Percentiles rank a stretch among this genome's conserved stretches.
Evolutionary conservation across 1,140 invertebrate genomes (phyloP).

Genomic region (Xylocopa sonorina): DNA sequence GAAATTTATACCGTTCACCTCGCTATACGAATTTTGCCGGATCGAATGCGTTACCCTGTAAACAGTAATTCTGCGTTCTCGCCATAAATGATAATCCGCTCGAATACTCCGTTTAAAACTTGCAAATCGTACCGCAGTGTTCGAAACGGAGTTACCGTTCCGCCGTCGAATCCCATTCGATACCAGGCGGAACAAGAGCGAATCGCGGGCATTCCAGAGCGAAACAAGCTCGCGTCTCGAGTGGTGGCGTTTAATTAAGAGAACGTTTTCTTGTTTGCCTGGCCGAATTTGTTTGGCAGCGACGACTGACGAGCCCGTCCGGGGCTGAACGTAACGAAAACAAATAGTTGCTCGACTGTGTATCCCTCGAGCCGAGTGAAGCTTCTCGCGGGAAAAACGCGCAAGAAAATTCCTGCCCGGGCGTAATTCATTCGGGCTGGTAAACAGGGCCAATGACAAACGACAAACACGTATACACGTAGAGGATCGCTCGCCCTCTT

Average conservation of each 20-base stretch:
- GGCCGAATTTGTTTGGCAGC: slow-evolving; percentile 26
- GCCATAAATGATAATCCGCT: no score
- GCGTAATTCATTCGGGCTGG: slow-evolving; percentile 58
- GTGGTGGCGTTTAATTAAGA: slow-evolving; percentile 51
- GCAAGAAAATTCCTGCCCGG: slow-evolving; percentile 39
- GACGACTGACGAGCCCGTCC: background rate
- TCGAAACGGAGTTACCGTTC: no score
- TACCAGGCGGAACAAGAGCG: background rate
- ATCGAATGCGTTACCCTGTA: no score
- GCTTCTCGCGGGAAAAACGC: slow-evolving; percentile 1
- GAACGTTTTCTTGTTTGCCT: background rate
- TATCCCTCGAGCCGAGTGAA: background rate
- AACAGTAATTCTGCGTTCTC: no score
- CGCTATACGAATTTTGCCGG: no score
- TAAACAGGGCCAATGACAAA: slow-evolving; percentile 76
- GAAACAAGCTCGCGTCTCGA: background rate
- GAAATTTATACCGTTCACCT: no score
- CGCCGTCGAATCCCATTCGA: no score
- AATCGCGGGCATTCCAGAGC: no score
- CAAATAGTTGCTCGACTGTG: slow-evolving; percentile 10
- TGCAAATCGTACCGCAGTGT: no score
- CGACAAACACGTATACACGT: slow-evolving; percentile 66
- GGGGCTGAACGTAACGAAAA: slow-evolving; percentile 15
- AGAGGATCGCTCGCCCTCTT: background rate
- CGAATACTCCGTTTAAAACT: no score